Conservation (phyloP, 2,797 vertebrate genomes). For the Glossophaga mutica region DNA sequence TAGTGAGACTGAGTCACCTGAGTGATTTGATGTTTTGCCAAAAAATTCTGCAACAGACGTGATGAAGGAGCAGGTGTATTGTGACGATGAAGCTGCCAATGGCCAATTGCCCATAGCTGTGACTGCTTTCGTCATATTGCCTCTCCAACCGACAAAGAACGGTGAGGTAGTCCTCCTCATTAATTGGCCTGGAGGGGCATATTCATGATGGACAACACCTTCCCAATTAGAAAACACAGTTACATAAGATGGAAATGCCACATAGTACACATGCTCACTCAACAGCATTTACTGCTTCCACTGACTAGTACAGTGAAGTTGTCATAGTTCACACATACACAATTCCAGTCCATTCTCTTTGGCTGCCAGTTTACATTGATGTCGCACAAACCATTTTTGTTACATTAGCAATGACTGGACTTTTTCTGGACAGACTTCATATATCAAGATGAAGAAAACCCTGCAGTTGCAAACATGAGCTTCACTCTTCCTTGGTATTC, state of each 20-base stretch:
- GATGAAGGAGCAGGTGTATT: neutral
- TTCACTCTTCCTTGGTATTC: neutral
- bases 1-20: neutral
- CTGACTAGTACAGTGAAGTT: neutral
- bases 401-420: neutral
- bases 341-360: neutral
- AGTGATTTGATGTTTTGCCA: neutral
- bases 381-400: neutral
- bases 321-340: neutral
- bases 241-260: neutral
- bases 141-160: neutral
- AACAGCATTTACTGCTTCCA: neutral
- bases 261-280: neutral
- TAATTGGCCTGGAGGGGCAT: neutral
- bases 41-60: neutral
- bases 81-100: neutral
- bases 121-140: neutral
- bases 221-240: neutral
- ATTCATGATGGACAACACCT: neutral
- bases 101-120: neutral
- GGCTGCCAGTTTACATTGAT: neutral
- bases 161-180: too few species aligned
- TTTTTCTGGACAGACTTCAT: neutral
- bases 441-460: neutral
- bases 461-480: neutral